These are phyloP conservation scores for Leptopilina syphax DNA, from an alignment of 2,888 invertebrate species.

Conservation along the genomic window DNA sequence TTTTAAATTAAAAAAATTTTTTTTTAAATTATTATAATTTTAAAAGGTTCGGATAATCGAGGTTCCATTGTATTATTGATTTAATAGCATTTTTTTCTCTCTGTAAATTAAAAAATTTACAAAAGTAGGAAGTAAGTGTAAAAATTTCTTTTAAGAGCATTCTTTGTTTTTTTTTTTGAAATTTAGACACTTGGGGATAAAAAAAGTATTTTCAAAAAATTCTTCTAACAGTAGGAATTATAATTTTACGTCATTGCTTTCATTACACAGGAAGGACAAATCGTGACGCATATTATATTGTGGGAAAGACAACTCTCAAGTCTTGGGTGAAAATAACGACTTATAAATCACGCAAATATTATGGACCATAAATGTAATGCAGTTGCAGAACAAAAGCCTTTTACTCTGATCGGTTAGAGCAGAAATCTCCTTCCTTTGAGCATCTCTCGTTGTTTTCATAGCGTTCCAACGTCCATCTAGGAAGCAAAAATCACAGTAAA, in stretches of 20 bases:
- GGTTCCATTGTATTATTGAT: too few relatives aligned
- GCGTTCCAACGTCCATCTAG: background rate
- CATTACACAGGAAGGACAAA: constrained; percentile 39
- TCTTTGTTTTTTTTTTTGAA: too few relatives aligned
- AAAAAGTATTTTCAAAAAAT: background rate
- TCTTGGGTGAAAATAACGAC: constrained; percentile 40
- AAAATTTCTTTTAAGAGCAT: too few relatives aligned
- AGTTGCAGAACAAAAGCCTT: constrained; percentile 41
- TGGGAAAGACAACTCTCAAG: constrained; percentile 30
- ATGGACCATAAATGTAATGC: constrained; percentile 40
- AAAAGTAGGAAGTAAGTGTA: too few relatives aligned
- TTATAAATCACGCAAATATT: constrained; percentile 40
- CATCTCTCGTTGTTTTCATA: constrained; percentile 24
- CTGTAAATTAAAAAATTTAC: too few relatives aligned
- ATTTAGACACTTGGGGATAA: too few relatives aligned
- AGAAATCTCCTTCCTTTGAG: constrained; percentile 38
- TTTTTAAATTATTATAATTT: too few relatives aligned
- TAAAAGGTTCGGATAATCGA: too few relatives aligned
- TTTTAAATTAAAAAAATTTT: too few relatives aligned
- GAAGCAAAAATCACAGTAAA: constrained; percentile 32
- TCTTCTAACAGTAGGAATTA: constrained; percentile 24
- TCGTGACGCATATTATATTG: constrained; percentile 29
- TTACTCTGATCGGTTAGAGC: constrained; percentile 41
- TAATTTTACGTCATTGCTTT: constrained; percentile 34
- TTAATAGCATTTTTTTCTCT: too few relatives aligned